Percentiles rank a stretch among this genome's conserved stretches.
Evolutionary conservation across 2,888 invertebrate species (phyloP).

Genomic region (Boloria euphrosyne): DNA sequence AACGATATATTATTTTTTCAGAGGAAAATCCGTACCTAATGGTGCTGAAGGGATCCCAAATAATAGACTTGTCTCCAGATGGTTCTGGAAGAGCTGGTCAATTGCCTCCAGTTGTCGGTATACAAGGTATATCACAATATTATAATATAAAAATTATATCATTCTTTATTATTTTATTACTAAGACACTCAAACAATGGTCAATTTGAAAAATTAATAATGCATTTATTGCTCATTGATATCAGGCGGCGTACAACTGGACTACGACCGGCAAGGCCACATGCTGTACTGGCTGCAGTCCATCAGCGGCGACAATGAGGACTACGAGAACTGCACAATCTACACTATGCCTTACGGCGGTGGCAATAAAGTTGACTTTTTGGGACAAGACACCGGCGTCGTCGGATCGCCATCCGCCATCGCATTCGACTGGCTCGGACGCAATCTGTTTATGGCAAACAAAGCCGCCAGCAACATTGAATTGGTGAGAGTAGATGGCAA

Average conservation of each 20-base stretch:
- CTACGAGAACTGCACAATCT: conserved; percentile 93
- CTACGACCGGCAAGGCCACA: conserved; percentile 93
- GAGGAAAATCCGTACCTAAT: conserved; percentile 95
- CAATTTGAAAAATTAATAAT: neutral
- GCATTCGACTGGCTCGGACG: conserved; percentile 98
- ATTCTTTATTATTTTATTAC: neutral
- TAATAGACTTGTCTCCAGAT: conserved; percentile 91
- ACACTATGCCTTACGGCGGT: conserved; percentile 91
- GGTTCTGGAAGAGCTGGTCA: conserved; percentile 90
- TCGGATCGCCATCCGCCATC: conserved; percentile 94
- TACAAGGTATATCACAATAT: conserved; percentile 68
- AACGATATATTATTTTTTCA: conserved; percentile 47
- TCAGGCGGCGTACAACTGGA: conserved; percentile 93
- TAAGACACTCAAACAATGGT: neutral
- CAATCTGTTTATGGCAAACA: conserved; percentile 96
- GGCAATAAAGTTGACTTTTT: conserved; percentile 89
- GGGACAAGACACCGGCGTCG: conserved; percentile 91
- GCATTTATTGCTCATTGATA: conserved; percentile 52
- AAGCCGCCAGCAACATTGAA: conserved; percentile 94
- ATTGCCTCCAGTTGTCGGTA: conserved; percentile 93
- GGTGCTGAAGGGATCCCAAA: conserved; percentile 94
- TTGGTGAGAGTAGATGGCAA: conserved; percentile 93
- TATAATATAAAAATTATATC: neutral
- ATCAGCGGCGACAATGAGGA: conserved; percentile 85
- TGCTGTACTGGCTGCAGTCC: conserved; percentile 93